Evolutionary conservation across 2,888 invertebrate genomes (phyloP).

Genomic region (Cephus rjabovi): DNA sequence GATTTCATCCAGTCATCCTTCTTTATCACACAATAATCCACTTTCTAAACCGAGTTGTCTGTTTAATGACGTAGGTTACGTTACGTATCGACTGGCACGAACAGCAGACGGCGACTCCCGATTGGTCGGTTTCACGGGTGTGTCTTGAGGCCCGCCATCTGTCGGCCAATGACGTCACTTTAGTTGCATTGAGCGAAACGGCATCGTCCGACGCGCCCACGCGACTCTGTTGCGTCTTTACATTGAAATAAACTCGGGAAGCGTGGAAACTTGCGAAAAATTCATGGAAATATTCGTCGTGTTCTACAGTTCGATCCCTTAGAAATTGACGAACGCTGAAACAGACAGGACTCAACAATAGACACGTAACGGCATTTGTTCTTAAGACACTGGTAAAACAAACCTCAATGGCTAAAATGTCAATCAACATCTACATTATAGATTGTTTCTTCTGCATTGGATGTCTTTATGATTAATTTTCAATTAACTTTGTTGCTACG

Average conservation of each 20-base stretch:
- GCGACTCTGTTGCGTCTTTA: neutral
- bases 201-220: constrained; percentile 6
- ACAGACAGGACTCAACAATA: neutral
- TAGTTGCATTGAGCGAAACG: neutral
- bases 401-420: neutral
- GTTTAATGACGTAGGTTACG: neutral
- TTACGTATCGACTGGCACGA: neutral
- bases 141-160: constrained; percentile 16
- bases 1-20: neutral
- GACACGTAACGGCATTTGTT: neutral
- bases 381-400: neutral
- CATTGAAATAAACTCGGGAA: neutral
- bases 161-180: constrained; percentile 5
- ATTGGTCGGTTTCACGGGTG: constrained; percentile 44
- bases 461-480: neutral
- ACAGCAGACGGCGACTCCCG: neutral
- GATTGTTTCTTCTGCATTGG: neutral
- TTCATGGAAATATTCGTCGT: neutral
- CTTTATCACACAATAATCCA: neutral
- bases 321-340: neutral
- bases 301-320: neutral
- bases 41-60: neutral
- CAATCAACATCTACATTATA: neutral
- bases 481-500: neutral
- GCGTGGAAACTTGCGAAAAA: neutral